phyloP scores from a whole-genome alignment of 2,797 vertebrate species.

The Furcifer pardalis region DNA sequence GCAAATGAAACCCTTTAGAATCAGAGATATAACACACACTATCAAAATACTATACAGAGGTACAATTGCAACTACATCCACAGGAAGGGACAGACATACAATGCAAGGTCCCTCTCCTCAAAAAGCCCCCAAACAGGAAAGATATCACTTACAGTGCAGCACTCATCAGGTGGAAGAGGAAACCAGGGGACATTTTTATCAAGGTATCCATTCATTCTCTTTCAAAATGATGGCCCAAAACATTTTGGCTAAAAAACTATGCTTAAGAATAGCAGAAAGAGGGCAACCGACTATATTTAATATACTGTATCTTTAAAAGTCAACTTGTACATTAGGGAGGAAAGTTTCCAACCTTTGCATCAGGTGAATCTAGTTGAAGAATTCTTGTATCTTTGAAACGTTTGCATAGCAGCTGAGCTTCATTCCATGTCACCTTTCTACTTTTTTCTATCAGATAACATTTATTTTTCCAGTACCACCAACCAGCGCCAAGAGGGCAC shows the following conservation, averaged over 20 bases:
- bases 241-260: not conserved
- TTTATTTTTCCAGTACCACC: constrained; percentile 33
- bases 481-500: constrained; percentile 31
- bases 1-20: not conserved
- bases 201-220: not conserved
- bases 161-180: not conserved
- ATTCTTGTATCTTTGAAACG: constrained; percentile 25
- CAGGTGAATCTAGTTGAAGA: not conserved
- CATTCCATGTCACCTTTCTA: constrained; percentile 24
- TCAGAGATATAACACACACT: not conserved
- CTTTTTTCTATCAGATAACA: constrained; percentile 39
- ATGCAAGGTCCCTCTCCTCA: not conserved
- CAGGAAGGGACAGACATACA: not conserved
- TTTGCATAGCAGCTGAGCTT: constrained; percentile 2
- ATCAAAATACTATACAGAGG: not conserved
- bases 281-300: not conserved
- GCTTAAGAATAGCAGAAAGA: not conserved
- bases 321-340: not conserved
- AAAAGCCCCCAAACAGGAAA: not conserved
- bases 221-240: not conserved
- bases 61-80: not conserved
- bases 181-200: not conserved
- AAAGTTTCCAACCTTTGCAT: constrained; percentile 34
- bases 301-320: not conserved
- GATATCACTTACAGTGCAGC: no score